Percentiles rank a stretch among this genome's conserved stretches.
phyloP scores from a whole-genome alignment of 2,888 invertebrate genomes.

The Rhyacophila evoluta region DNA sequence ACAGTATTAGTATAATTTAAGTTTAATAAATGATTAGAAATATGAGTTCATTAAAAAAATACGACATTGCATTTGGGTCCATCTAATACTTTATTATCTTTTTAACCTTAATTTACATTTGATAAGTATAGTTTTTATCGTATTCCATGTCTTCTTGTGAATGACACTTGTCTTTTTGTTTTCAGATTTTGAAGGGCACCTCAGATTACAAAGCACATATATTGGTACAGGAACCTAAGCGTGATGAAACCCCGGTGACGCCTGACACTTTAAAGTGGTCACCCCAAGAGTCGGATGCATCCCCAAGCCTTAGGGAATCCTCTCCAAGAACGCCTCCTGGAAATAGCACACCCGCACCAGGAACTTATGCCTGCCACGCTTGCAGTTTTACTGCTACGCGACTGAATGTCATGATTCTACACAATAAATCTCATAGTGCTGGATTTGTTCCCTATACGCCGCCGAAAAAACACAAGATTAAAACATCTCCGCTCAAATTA shows the following conservation, averaged over 20 bases:
- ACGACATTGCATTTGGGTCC: too few relatives aligned
- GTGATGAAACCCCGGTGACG: slow-evolving; percentile 15
- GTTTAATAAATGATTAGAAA: too few relatives aligned
- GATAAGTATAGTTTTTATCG: too few relatives aligned
- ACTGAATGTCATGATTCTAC: slow-evolving; percentile 79
- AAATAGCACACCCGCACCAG: slow-evolving; percentile 58
- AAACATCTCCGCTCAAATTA: slow-evolving; percentile 52
- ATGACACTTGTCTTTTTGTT: too few relatives aligned
- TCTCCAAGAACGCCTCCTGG: slow-evolving; percentile 54
- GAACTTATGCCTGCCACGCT: slow-evolving; percentile 72
- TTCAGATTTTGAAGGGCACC: slow-evolving; percentile 64
- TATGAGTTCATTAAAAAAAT: too few relatives aligned
- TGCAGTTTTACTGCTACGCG: slow-evolving; percentile 77
- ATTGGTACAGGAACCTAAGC: slow-evolving; percentile 66
- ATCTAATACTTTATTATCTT: too few relatives aligned
- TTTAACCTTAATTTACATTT: too few relatives aligned
- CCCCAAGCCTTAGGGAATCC: slow-evolving; percentile 35
- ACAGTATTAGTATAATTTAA: too few relatives aligned
- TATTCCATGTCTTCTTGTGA: too few relatives aligned
- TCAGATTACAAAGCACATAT: slow-evolving; percentile 75
- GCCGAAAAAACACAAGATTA: slow-evolving; percentile 49
- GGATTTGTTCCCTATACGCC: slow-evolving; percentile 67
- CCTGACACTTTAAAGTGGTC: slow-evolving; percentile 52
- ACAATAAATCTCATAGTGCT: slow-evolving; percentile 77
- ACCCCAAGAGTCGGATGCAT: slow-evolving; percentile 55